phyloP scores from a whole-genome alignment of 2,797 vertebrate genomes.

The Dermochelys coriacea region DNA sequence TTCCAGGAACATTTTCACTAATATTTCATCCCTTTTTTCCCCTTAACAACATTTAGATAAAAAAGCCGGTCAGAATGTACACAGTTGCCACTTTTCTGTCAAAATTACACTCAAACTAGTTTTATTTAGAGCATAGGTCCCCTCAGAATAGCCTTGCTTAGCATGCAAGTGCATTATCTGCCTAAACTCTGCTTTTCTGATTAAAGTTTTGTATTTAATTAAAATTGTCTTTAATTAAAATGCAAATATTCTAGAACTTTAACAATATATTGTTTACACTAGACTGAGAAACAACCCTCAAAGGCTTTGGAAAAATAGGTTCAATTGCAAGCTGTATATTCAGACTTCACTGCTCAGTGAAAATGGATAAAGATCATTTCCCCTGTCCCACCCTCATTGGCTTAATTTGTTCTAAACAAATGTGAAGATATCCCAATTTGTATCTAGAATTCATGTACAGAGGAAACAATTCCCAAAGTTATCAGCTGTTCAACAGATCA shows the following conservation, averaged over 20 bases:
- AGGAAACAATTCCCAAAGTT: conserved; percentile 68
- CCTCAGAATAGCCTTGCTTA: conserved; percentile 65
- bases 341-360: conserved; percentile 76
- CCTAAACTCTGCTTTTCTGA: conserved; percentile 76
- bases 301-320: conserved; percentile 73
- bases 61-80: background rate
- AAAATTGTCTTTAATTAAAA: conserved; percentile 82
- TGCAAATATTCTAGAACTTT: conserved; percentile 82
- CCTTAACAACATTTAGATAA: background rate
- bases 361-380: conserved; percentile 64
- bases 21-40: background rate
- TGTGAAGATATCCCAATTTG: conserved; percentile 58
- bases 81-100: conserved; percentile 40
- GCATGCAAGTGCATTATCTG: conserved; percentile 69
- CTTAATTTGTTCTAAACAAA: conserved; percentile 76
- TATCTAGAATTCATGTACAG: conserved; percentile 53
- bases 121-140: conserved; percentile 41
- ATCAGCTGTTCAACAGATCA: conserved; percentile 64
- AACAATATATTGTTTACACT: conserved; percentile 83
- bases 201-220: conserved; percentile 82
- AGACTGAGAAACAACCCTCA: conserved; percentile 78
- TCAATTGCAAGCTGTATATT: conserved; percentile 75
- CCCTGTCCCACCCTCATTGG: conserved; percentile 34
- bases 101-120: conserved; percentile 58
- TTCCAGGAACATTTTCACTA: background rate